Evolutionary conservation across 2,888 invertebrate genomes (phyloP).

Genomic region (Myopa tessellatipennis): DNA sequence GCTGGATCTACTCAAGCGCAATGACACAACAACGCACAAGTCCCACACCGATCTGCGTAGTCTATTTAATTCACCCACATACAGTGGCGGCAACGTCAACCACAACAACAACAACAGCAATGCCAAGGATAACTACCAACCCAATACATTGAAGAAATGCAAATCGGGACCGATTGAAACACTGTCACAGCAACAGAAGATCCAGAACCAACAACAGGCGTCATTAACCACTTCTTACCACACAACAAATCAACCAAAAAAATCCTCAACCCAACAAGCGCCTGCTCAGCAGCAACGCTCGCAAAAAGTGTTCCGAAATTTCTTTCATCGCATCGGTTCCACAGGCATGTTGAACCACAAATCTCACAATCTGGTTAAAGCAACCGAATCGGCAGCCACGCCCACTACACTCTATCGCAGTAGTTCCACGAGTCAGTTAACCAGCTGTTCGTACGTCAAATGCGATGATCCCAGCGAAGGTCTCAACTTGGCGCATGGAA

Average conservation of each 20-base stretch:
- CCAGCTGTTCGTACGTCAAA: constrained; percentile 76
- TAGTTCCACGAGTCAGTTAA: constrained; percentile 81
- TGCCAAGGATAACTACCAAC: constrained; percentile 51
- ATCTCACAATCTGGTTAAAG: constrained; percentile 64
- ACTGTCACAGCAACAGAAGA: constrained; percentile 56
- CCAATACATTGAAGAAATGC: constrained; percentile 70
- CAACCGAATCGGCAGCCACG: constrained; percentile 59
- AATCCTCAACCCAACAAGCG: constrained; percentile 43
- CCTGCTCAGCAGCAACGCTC: constrained; percentile 52
- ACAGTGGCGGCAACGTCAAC: constrained; percentile 47
- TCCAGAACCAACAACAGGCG: constrained; percentile 53
- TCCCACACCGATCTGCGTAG: constrained; percentile 68
- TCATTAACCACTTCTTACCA: constrained; percentile 54
- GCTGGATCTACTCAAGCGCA: constrained; percentile 78
- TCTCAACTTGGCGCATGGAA: constrained; percentile 73
- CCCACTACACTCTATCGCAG: constrained; percentile 74
- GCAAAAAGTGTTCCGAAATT: constrained; percentile 76
- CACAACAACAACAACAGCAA: constrained; percentile 51
- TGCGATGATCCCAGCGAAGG: constrained; percentile 86
- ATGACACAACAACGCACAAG: constrained; percentile 71
- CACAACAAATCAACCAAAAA: constrained; percentile 31
- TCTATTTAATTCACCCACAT: constrained; percentile 65
- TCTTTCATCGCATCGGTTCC: constrained; percentile 81
- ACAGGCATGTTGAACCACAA: constrained; percentile 78
- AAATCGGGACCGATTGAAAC: constrained; percentile 72